These are phyloP conservation scores for Euura saliciscinereae DNA, from an alignment of 1,140 invertebrate genomes.

Conservation along the genomic window DNA sequence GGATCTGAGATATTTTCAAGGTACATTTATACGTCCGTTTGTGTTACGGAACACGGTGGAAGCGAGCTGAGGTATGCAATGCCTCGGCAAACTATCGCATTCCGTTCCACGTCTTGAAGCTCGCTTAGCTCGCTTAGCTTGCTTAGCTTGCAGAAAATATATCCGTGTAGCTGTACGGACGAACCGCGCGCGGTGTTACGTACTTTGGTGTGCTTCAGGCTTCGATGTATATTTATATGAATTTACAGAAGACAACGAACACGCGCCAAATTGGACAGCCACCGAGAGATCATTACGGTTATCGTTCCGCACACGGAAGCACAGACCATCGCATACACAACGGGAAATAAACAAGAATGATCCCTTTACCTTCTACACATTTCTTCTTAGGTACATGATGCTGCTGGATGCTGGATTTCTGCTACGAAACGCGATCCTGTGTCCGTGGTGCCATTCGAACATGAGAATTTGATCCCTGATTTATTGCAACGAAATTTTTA, in stretches of 20 bases:
- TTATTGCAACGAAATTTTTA: too few relatives aligned
- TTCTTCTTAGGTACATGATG: too few relatives aligned
- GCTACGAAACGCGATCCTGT: too few relatives aligned
- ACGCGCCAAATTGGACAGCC: not conserved
- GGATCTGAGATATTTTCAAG: constrained; percentile 20
- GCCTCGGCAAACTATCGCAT: constrained; percentile 33
- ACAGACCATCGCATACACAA: too few relatives aligned
- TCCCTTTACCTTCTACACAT: too few relatives aligned
- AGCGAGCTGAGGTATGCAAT: constrained; percentile 44
- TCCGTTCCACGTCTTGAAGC: constrained; percentile 21
- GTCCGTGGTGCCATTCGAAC: too few relatives aligned
- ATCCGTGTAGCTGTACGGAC: not conserved
- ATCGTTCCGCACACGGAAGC: not conserved
- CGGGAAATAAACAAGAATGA: too few relatives aligned
- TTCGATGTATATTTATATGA: not conserved
- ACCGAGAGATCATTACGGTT: not conserved
- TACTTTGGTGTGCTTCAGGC: too few relatives aligned
- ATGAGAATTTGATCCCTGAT: too few relatives aligned
- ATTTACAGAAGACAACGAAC: not conserved
- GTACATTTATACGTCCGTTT: constrained; percentile 35
- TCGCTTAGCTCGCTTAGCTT: not conserved
- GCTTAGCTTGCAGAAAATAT: not conserved
- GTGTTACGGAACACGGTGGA: constrained; percentile 25
- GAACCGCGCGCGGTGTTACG: not conserved
- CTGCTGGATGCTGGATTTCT: too few relatives aligned